Evolutionary conservation across 1,140 invertebrate species (phyloP).

Genomic region (Pantala flavescens): DNA sequence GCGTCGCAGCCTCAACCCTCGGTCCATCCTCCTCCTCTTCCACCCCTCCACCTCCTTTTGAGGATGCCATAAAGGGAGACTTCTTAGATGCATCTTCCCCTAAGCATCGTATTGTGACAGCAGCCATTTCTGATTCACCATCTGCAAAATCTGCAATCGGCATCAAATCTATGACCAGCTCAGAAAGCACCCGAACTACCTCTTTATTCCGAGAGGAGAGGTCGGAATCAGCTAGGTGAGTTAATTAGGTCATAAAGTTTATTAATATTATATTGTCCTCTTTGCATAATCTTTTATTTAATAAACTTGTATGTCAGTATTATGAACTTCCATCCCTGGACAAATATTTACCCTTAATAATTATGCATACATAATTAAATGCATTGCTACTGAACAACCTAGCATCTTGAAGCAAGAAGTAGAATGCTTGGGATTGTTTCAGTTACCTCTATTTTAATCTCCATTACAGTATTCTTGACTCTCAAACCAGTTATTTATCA

Average conservation of each 20-base stretch:
- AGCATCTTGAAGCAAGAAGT: no score
- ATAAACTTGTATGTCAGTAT: no score
- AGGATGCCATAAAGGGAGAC: conserved; percentile 43
- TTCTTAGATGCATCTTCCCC: conserved; percentile 26
- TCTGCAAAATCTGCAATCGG: conserved; percentile 30
- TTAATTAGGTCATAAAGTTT: conserved; percentile 13
- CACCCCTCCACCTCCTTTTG: conserved; percentile 78
- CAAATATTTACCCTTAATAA: no score
- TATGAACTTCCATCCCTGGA: no score
- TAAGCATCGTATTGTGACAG: conserved; percentile 36
- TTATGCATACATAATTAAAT: no score
- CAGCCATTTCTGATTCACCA: conserved; percentile 30
- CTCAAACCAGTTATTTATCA: no score
- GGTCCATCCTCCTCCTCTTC: conserved; percentile 54
- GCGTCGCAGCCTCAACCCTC: conserved; percentile 4
- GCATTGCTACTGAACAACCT: no score
- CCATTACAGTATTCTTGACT: no score
- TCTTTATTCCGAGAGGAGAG: conserved; percentile 25
- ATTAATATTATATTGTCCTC: no score
- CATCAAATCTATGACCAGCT: conserved; percentile 30
- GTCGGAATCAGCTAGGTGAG: conserved; percentile 34
- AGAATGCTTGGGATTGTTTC: no score
- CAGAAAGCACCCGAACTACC: conserved; percentile 35
- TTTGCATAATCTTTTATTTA: no score
- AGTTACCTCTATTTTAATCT: no score